Evolutionary conservation across 2,888 invertebrate genomes (phyloP), one percentile per base, ranked within the genome.

Genomic region (Leuctra nigra): DNA sequence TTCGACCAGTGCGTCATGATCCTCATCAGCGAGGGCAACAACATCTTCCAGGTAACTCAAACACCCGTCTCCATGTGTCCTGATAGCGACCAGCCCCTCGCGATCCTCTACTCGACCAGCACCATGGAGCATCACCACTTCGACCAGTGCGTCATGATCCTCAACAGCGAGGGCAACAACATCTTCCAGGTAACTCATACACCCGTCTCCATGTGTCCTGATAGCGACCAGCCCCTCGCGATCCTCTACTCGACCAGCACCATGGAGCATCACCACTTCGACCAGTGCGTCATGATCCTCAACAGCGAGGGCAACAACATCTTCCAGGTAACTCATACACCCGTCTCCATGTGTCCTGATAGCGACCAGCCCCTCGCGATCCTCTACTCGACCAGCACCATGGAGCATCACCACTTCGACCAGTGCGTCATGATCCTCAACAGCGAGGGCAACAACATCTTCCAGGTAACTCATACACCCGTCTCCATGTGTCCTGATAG

Each of bases 81-180:
- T n/a, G n/a, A n/a, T n/a, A n/a, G n/a, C n/a, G n/a, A n/a, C n/a
- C n/a, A n/a, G n/a, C 92, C 91, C 0, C 69, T 92, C 54, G 91
- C 91, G 2, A 91, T 93, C 65, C 75, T 96, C 39, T 96, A 96
- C 68, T 87, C 92, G 0, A 96, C 96, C 0, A 94, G 93, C 57
- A 95, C 94, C 0, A 93, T 96, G 94, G 95, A 96, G 66, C 95
- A 96, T 69, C 96, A 96, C 70, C 96, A 96, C 69, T 96, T 96
- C 68, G 95, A 96, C 72, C 95, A 96, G 68, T 92, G 91, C 67
- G 92, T 96, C 22, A 95, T 96, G 95, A 96, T 96, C 61, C 79
- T 96, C 57, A 95, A 94, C 70, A 92, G 92, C 55, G 94, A 95
- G 73, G 93, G 93, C 69, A 96, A 96, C 77, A 95, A 96, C 74